Base-by-base conservation (phyloP, 2,888 invertebrate species). In the Brenthis hecate region DNA sequence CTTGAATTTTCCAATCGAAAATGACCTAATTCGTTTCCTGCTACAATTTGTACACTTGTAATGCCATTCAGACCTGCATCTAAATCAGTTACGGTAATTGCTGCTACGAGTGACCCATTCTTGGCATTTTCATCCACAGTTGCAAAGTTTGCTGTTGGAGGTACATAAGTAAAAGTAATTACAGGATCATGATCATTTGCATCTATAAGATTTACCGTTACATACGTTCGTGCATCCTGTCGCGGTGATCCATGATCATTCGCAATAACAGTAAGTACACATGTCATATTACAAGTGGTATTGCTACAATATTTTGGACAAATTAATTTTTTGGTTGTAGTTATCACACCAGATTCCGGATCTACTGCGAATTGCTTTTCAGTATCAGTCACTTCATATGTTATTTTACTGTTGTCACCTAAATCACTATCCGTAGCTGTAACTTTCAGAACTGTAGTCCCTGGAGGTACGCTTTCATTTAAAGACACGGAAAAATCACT, bases 121-220 rank as follows among this genome's bases (percentile, higher is more conserved):
- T 94, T 94, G 0, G 98, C 98, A 85, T 98, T 98, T 91, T 99
- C 99, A 83, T 99, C 98, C 1, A 99, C 98, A 0, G 97, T 98
- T 11, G 98, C 98, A 83, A 96, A 97, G 58, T 95, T 96, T 0
- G 97, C 97, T 0, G 96, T 97, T 3, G 96, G 93, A 19, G 96
- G 95, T 85, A 98, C 97, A 85, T 97, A 98, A 64, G 96, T 95
- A 89, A 98, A 97, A 74, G 96, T 96, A 77, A 98, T 98, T 60
- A 96, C 95, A 6, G 98, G 98, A 87, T 98, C 98, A 85, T 99
- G 98, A 90, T 98, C 98, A 86, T 98, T 98, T 48, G 98, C 97
- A 84, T 98, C 98, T 72, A 98, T 94, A 60, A 98, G 93, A 89
- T 98, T 98, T 3, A 98, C 97, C 58, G 98, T 98, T 43, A 98